phyloP scores from a whole-genome alignment of 2,113 vertebrate species.

The Plecotus auritus region DNA sequence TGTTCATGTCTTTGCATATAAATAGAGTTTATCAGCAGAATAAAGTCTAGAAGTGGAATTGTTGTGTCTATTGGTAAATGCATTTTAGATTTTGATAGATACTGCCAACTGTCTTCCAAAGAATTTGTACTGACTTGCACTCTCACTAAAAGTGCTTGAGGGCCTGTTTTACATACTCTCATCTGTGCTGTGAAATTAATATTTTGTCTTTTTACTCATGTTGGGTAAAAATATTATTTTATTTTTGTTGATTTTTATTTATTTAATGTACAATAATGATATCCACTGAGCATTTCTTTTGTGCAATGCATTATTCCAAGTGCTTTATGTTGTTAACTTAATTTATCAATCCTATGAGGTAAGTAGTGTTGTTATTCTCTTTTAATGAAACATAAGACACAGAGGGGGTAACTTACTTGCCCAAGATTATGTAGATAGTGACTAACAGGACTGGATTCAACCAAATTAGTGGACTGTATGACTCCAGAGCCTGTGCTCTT shows the following conservation, averaged over 20 bases:
- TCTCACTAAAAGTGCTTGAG: neutral
- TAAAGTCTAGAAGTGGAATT: neutral
- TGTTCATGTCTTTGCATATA: neutral
- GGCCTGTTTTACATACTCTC: neutral
- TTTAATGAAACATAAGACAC: neutral
- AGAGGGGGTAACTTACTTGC: neutral
- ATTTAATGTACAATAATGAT: neutral
- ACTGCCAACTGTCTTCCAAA: neutral
- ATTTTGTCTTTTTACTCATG: neutral
- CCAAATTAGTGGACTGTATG: neutral
- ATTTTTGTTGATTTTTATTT: constrained; percentile 2
- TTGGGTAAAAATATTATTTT: neutral
- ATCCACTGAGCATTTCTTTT: neutral
- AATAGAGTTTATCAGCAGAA: neutral
- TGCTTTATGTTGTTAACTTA: neutral
- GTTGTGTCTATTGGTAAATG: neutral
- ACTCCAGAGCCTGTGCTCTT: neutral
- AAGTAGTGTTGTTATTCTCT: neutral
- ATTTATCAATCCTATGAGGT: neutral
- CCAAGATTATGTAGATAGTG: neutral
- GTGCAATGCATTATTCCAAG: neutral
- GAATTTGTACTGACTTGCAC: neutral
- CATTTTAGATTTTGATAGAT: neutral
- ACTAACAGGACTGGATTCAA: neutral
- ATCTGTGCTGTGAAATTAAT: neutral